Conservation (phyloP, 2,113 vertebrate species). For the Terrapene triunguis region DNA sequence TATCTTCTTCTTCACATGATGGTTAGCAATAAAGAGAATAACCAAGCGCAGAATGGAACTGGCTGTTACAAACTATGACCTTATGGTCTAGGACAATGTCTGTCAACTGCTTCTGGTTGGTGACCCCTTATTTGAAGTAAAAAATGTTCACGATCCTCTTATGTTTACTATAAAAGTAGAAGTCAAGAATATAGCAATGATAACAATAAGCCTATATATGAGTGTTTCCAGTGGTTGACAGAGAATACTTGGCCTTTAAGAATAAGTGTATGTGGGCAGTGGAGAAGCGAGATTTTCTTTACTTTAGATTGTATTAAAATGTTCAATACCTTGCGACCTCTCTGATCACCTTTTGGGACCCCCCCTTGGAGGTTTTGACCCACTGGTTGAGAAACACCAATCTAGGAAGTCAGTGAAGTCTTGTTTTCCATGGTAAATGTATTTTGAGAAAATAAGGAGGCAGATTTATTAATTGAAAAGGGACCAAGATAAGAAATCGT, state of each 20-base stretch:
- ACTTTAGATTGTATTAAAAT: background rate
- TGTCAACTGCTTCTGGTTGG: background rate
- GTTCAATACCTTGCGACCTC: background rate
- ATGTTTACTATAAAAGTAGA: background rate
- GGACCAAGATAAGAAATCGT: background rate
- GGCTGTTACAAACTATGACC: background rate
- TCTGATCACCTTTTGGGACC: background rate
- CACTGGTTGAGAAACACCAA: background rate
- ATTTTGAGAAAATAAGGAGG: background rate
- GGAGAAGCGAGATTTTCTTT: background rate
- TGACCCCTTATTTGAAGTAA: background rate
- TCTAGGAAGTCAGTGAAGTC: background rate
- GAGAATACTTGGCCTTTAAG: background rate
- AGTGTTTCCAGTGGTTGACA: background rate
- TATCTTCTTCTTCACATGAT: background rate
- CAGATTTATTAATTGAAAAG: background rate
- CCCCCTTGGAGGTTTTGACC: background rate
- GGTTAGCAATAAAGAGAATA: background rate
- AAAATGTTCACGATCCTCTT: background rate
- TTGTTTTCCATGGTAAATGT: background rate
- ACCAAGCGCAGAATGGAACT: background rate
- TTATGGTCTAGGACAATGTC: background rate
- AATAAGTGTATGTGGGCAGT: background rate
- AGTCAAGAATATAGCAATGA: too few relatives aligned
- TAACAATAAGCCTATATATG: background rate